These are phyloP conservation scores for Bombus waltoni DNA, from an alignment of 1,140 invertebrate species.

Conservation along the genomic window DNA sequence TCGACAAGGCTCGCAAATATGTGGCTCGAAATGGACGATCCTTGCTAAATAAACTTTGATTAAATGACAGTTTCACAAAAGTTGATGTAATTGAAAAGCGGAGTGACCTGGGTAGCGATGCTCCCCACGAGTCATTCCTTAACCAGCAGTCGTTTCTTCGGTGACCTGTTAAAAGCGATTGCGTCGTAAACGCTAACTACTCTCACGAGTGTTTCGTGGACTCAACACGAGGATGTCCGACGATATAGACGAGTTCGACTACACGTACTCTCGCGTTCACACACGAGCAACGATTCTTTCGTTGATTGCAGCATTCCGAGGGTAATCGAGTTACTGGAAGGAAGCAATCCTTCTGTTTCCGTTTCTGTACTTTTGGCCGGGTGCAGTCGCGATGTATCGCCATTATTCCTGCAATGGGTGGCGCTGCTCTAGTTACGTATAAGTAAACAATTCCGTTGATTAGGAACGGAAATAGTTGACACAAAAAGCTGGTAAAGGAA, in stretches of 20 bases:
- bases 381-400: constrained; percentile 32
- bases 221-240: constrained; percentile 68
- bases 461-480: not conserved
- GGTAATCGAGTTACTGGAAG: constrained; percentile 72
- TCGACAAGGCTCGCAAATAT: too few species aligned
- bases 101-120: too few species aligned
- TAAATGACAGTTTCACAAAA: too few species aligned
- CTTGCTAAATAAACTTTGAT: too few species aligned
- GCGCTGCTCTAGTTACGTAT: not conserved
- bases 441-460: constrained; percentile 4
- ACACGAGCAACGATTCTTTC: constrained; percentile 56
- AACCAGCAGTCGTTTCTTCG: constrained; percentile 14
- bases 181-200: constrained; percentile 72
- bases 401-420: not conserved
- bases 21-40: too few species aligned
- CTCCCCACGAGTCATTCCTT: constrained; percentile 18
- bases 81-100: not conserved
- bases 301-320: constrained; percentile 71
- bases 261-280: constrained; percentile 34
- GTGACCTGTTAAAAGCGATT: constrained; percentile 61
- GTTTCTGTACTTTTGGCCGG: constrained; percentile 32
- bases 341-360: constrained; percentile 49
- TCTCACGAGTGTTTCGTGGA: constrained; percentile 62
- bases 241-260: constrained; percentile 22
- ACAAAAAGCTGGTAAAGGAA: not conserved